Evolutionary conservation across 2,797 vertebrate genomes (phyloP).

Genomic region (Podargus strigoides): DNA sequence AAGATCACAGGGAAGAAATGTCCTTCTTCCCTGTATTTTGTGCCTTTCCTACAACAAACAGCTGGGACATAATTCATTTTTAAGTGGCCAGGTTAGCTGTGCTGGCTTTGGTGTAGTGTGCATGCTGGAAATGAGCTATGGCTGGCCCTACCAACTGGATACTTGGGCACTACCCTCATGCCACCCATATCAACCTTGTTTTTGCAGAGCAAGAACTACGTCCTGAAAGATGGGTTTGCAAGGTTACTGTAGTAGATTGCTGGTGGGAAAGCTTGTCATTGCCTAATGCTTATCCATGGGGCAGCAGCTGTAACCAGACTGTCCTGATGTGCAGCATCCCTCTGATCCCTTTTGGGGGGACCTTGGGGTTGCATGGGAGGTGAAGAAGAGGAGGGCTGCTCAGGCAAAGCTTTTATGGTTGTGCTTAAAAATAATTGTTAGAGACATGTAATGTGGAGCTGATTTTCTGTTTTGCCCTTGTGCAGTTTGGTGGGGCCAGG

Average conservation of each 20-base stretch:
- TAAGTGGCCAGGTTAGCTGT: background rate
- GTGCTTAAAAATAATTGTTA: background rate
- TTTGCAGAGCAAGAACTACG: background rate
- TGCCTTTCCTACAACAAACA: background rate
- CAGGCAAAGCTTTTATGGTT: background rate
- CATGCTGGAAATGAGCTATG: background rate
- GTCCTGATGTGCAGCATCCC: background rate
- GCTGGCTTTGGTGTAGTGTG: background rate
- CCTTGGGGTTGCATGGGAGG: background rate
- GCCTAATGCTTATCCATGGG: background rate
- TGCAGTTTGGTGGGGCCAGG: background rate
- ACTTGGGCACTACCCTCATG: background rate
- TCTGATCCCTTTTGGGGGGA: background rate
- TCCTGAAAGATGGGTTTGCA: background rate
- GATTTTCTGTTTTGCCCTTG: background rate
- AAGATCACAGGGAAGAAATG: background rate
- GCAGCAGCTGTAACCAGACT: background rate
- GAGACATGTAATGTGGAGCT: background rate
- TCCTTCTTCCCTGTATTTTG: background rate
- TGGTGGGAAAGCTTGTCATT: background rate
- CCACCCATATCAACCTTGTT: background rate
- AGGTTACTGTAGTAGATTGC: background rate
- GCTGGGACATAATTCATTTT: background rate
- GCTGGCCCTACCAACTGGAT: background rate
- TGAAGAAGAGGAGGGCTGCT: background rate